Evolutionary conservation across 2,797 vertebrate genomes (phyloP), one percentile per base, ranked within the genome.

Genomic region (Melanotaenia trifasciata): DNA sequence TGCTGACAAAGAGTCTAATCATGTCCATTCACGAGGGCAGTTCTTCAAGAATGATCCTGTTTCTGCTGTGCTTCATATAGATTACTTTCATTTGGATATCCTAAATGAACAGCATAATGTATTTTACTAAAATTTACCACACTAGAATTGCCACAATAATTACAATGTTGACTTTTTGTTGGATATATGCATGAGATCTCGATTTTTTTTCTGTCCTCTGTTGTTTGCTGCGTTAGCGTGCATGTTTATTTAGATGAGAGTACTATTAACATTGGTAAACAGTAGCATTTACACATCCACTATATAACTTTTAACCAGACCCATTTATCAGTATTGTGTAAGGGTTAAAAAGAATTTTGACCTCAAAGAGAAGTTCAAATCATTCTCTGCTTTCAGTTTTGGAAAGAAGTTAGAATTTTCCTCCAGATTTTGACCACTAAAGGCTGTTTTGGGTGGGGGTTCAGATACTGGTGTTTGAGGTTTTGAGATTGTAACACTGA

Each of bases 331-430:
- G n/a, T 3, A 12, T 11, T 53, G 22, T 24, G 22, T 26, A 50
- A 50, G 20, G 45, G 20, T 20, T 1, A 45, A 45, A 40, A 40
- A 40, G 14, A 16, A 5, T 13, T 40, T 40, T 5, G 20, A 20
- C 18, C n/a, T 51, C 3, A 53, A 56, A 56, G 11, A 30, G 26
- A 56, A 30, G 26, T 54, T 54, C 24, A 26, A 54, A 54, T 5
- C 9, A 28, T 26, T 54, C 24, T 54, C 53, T 56, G 24, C 4
- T 67, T 57, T 24, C 26, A 30, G 35, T 67, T 67, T 57, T 67
- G 38, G 24, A 30, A 40, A 12, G 18, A 57, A 45, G 11, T 67
- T 43, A 13, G 13, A 12, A 56, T n/a, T 47, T 47, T 47, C 45
- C 47, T 13, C 4, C 13, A 2, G 6, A 2, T 28, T 40, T 9